Evolutionary conservation across 1,140 invertebrate species (phyloP), one percentile per base, ranked within the genome.

Genomic region (Vanessa tameamea): DNA sequence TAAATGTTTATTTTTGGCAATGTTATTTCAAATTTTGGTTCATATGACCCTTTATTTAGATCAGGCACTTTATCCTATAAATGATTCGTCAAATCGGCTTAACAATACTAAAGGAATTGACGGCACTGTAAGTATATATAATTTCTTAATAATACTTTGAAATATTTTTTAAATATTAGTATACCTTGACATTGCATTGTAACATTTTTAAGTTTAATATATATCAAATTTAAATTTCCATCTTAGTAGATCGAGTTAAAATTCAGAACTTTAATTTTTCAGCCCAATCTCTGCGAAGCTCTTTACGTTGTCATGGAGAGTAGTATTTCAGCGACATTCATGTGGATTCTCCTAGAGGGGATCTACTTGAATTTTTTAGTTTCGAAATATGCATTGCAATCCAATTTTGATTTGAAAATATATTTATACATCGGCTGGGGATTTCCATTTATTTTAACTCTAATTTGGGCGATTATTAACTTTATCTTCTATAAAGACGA

Each of bases 391-490:
- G 57, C 57, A 12, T 61, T 69, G 20, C 53, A 69, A 31, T 57
- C 68, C 20, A 55, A n/a, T 20, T 61, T 69, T 47, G 14, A 69
- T 69, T 61, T 69, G 20, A 61, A 48, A 48, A n/a, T 16, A n/a
- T 69, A 69, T 63, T 23, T 23, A 37, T 61, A 20, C 8, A 16
- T 55, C n/a, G 98, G 97, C 26, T 99, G 97, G 97, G 96, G 97
- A 78, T 93, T 95, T 59, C 96, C 97, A 0, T 92, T 96, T 0
- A 55, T 97, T 0, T 94, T 97, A 89, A 97, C 96, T 0, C 81
- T 94, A 1, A 90, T 94, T 0, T 98, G 97, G 97, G 95, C 95
- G 1, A 84, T 94, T 9, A 93, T 95, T 5, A 96, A 95, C 47
- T 61, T 31, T 55, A 3, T 48, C 23, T 86, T 26, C 13, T 67